Evolutionary conservation across 2,113 vertebrate species (phyloP).

Genomic region (Conger conger): DNA sequence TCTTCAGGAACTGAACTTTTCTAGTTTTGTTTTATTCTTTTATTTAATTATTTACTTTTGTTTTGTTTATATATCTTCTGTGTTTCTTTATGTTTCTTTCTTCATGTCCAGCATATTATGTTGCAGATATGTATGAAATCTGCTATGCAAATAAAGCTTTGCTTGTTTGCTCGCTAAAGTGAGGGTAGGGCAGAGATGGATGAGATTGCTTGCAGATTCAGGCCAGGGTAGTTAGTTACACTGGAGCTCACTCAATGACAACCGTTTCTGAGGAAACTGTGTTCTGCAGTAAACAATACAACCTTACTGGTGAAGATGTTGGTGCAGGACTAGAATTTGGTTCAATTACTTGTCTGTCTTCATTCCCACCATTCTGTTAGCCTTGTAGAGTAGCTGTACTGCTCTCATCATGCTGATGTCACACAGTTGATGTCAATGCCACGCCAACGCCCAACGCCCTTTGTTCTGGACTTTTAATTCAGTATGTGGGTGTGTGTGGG

Average conservation of each 20-base stretch:
- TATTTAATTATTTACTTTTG: too few species aligned
- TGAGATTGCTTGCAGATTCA: neutral
- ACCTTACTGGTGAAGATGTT: neutral
- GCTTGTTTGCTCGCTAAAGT: too few species aligned
- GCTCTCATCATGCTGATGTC: neutral
- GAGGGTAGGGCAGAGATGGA: neutral
- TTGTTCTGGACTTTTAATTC: neutral
- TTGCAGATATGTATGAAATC: too few species aligned
- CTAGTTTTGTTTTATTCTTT: too few species aligned
- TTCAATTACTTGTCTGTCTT: neutral
- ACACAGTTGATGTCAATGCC: neutral
- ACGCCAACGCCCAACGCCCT: neutral
- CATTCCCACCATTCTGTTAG: neutral
- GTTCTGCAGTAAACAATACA: neutral
- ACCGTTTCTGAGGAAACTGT: neutral
- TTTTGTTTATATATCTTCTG: too few species aligned
- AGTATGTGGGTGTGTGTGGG: neutral
- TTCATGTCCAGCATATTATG: too few species aligned
- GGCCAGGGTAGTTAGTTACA: neutral
- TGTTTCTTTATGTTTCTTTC: too few species aligned
- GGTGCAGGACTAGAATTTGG: neutral
- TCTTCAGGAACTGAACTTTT: too few species aligned
- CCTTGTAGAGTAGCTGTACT: neutral
- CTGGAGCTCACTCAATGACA: neutral
- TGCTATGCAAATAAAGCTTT: too few species aligned